These are phyloP conservation scores for Psittacula cyanocephala DNA, from an alignment of 2,113 vertebrate species.

Conservation along the genomic window DNA sequence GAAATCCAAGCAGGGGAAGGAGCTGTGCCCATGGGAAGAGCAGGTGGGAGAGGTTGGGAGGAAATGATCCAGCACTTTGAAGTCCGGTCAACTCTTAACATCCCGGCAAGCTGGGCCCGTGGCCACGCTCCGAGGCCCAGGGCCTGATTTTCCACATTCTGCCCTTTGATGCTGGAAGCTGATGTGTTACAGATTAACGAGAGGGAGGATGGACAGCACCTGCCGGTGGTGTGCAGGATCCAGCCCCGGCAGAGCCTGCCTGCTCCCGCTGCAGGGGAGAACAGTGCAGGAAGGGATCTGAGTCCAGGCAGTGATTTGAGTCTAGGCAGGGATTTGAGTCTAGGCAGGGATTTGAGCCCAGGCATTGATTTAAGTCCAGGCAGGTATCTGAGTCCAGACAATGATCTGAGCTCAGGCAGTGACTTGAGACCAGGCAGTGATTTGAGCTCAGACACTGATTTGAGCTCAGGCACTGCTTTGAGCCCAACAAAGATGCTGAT, in stretches of 20 bases:
- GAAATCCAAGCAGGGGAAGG: neutral
- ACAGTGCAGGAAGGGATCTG: neutral
- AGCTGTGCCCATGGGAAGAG: neutral
- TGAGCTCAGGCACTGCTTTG: neutral
- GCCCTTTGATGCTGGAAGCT: constrained; percentile 25
- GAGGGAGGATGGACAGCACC: neutral
- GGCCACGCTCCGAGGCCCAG: neutral
- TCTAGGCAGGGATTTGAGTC: neutral
- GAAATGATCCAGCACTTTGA: constrained; percentile 42
- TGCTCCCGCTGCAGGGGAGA: neutral
- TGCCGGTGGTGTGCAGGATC: neutral
- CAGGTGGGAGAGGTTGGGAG: neutral
- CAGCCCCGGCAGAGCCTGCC: neutral
- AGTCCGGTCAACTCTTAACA: constrained; percentile 33
- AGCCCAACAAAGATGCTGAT: neutral
- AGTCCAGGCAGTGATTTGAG: neutral
- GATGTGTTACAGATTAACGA: constrained; percentile 48
- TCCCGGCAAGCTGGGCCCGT: neutral
- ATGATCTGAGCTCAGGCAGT: neutral
- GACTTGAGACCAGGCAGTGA: neutral
- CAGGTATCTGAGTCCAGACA: neutral
- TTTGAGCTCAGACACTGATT: neutral
- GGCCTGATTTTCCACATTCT: neutral
- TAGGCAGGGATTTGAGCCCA: neutral
- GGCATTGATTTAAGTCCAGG: too few species aligned